These are phyloP conservation scores for Polyommatus icarus DNA, from an alignment of 2,888 invertebrate genomes.

Conservation along the genomic window DNA sequence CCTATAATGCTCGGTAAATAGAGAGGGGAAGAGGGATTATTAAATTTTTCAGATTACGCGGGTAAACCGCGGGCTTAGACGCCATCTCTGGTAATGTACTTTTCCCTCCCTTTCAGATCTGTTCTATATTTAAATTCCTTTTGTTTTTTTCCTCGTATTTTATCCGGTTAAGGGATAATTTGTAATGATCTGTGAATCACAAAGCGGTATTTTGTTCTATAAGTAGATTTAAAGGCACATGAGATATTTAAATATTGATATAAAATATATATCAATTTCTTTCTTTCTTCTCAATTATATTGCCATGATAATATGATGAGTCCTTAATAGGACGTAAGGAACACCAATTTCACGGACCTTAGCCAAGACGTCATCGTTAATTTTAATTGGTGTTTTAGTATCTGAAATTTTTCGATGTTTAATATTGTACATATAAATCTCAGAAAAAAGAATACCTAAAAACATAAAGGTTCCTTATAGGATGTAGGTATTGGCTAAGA, in stretches of 20 bases:
- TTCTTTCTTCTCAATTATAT: no score
- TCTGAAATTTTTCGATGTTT: no score
- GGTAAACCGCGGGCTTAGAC: slow-evolving; percentile 29
- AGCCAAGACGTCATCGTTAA: no score
- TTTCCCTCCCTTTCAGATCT: slow-evolving; percentile 14
- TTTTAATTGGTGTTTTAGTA: no score
- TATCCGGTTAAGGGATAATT: slow-evolving; percentile 26
- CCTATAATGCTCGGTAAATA: slow-evolving; percentile 32
- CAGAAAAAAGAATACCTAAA: no score
- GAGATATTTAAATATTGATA: not conserved
- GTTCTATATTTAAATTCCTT: slow-evolving; percentile 19
- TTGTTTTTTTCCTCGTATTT: slow-evolving; percentile 13
- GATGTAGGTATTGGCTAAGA: no score
- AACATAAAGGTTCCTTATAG: no score
- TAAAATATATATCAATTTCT: not conserved
- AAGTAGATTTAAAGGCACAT: not conserved
- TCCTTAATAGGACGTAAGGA: not conserved
- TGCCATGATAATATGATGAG: not conserved
- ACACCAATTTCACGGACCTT: not conserved
- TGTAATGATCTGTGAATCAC: slow-evolving; percentile 1
- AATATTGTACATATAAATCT: no score
- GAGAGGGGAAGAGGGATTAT: slow-evolving; percentile 32
- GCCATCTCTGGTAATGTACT: slow-evolving; percentile 31
- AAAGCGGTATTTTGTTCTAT: not conserved
- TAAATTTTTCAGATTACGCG: slow-evolving; percentile 30